A percentile compares a stretch with the other conserved stretches of the same genome.
phyloP scores from a whole-genome alignment of 2,888 invertebrate genomes.

The Steinernema hermaphroditum region DNA sequence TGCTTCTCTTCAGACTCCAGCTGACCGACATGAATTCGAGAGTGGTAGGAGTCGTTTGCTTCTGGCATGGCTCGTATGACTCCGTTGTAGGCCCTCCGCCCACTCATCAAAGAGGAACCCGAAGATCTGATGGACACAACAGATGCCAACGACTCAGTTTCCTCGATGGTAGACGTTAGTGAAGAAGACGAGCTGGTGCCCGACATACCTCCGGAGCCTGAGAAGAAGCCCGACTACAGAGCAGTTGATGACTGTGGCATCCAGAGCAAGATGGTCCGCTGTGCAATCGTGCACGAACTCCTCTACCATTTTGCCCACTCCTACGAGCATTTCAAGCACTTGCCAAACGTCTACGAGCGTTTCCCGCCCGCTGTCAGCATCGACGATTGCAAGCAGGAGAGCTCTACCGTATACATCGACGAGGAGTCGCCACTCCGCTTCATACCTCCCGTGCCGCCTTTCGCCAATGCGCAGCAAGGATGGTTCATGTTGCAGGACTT shows the following conservation, averaged over 20 bases:
- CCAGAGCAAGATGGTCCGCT: constrained; percentile 37
- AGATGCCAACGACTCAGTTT: too few species aligned
- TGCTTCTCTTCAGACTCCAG: constrained; percentile 10
- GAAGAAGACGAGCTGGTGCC: not conserved
- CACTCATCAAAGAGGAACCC: too few species aligned
- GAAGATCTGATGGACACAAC: not conserved
- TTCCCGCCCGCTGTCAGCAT: constrained; percentile 34
- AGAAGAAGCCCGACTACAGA: not conserved
- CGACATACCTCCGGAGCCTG: not conserved
- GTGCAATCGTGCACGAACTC: constrained; percentile 47
- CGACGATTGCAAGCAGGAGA: constrained; percentile 29
- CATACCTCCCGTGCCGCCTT: constrained; percentile 51
- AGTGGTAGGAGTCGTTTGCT: too few species aligned
- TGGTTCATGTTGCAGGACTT: constrained; percentile 60
- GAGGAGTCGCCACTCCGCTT: constrained; percentile 48
- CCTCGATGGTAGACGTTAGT: not conserved
- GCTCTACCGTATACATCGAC: constrained; percentile 43
- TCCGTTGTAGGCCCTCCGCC: too few species aligned
- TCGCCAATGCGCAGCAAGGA: constrained; percentile 40
- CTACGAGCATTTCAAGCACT: constrained; percentile 26
- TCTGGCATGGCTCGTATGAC: too few species aligned
- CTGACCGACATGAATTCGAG: constrained; percentile 7
- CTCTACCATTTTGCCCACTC: constrained; percentile 50
- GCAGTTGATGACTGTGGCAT: constrained; percentile 20
- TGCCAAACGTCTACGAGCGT: constrained; percentile 38